These are phyloP conservation scores for Hirudo medicinalis DNA, from an alignment of 1,140 invertebrate genomes.

Conservation along the genomic window DNA sequence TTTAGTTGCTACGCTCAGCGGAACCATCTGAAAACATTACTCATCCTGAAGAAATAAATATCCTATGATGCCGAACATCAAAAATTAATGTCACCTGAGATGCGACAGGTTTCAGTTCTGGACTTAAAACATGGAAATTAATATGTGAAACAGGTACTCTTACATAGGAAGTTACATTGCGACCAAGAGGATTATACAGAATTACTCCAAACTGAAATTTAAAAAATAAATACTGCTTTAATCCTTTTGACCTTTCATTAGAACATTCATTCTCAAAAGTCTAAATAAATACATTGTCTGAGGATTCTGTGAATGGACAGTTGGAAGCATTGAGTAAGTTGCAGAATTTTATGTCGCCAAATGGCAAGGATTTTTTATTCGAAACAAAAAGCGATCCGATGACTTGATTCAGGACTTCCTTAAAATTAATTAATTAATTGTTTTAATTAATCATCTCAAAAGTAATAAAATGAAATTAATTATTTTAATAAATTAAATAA, in stretches of 20 bases:
- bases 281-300: neutral
- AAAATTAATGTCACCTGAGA: neutral
- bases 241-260: neutral
- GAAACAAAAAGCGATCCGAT: slow-evolving; percentile 23
- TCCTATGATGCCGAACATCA: no score
- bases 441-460: neutral
- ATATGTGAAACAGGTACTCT: slow-evolving; percentile 52
- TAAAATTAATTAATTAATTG: slow-evolving; percentile 19
- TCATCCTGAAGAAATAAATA: neutral
- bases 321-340: slow-evolving; percentile 48
- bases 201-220: slow-evolving; percentile 38
- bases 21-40: slow-evolving; percentile 28
- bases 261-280: neutral
- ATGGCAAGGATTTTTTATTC: slow-evolving; percentile 9
- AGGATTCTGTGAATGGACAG: slow-evolving; percentile 41
- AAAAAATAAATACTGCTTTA: neutral
- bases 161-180: slow-evolving; percentile 49
- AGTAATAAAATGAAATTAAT: neutral
- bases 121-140: neutral
- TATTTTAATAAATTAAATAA: slow-evolving; percentile 1
- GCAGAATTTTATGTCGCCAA: slow-evolving; percentile 46
- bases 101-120: neutral
- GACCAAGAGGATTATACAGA: slow-evolving; percentile 59
- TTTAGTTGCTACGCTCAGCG: slow-evolving; percentile 28
- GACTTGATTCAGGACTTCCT: slow-evolving; percentile 42